Conservation (phyloP, 2,113 vertebrate genomes). For the Ameiurus melas region DNA sequence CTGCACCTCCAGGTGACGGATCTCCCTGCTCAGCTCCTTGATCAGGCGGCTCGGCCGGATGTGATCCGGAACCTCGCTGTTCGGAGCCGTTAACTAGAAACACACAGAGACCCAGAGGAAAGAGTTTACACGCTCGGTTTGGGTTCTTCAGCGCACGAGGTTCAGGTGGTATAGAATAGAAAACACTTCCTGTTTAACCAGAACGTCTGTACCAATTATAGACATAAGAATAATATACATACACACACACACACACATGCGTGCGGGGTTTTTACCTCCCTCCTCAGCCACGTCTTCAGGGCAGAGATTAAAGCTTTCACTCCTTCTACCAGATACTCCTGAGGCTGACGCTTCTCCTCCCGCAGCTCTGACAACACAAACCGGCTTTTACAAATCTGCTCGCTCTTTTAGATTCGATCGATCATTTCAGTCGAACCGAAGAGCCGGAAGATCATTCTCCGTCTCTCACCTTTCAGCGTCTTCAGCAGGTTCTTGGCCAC, state of each 20-base stretch:
- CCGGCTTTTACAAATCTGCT: background rate
- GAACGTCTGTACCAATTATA: background rate
- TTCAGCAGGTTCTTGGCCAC: constrained; percentile 97
- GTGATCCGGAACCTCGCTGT: constrained; percentile 94
- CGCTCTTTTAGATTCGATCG: background rate
- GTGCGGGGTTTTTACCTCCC: constrained; percentile 81
- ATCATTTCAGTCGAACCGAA: background rate
- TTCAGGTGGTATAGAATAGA: background rate
- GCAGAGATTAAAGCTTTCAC: constrained; percentile 93
- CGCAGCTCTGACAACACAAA: constrained; percentile 79
- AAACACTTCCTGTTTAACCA: background rate
- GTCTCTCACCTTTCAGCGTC: constrained; percentile 83
- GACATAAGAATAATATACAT: background rate
- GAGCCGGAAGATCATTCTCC: background rate
- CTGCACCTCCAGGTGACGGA: constrained; percentile 91
- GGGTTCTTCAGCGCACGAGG: background rate
- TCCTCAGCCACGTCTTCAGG: constrained; percentile 94
- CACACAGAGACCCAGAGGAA: background rate
- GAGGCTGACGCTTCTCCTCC: constrained; percentile 89
- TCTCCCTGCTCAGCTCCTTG: constrained; percentile 97
- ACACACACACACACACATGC: background rate
- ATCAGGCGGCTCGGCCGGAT: constrained; percentile 95
- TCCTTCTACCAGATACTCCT: constrained; percentile 87
- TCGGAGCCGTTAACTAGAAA: constrained; percentile 86
- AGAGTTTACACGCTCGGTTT: background rate